phyloP scores from a whole-genome alignment of 2,113 vertebrate genomes.

The Nyctereutes procyonoides region DNA sequence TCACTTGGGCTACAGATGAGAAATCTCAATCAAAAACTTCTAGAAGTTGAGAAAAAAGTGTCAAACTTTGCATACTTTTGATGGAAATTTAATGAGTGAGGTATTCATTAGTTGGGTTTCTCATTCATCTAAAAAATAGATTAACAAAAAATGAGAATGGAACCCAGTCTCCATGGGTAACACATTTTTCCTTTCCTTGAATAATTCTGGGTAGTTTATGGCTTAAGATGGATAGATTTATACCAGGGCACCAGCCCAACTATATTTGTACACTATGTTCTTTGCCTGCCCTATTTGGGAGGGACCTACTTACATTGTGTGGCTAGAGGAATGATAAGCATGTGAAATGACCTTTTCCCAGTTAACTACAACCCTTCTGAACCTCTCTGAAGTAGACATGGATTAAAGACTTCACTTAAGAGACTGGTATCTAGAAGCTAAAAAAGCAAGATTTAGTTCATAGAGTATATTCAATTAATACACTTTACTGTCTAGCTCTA shows the following conservation, averaged over 20 bases:
- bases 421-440: background rate
- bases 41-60: background rate
- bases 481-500: background rate
- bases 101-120: background rate
- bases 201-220: background rate
- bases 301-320: background rate
- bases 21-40: background rate
- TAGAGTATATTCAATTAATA: background rate
- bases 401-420: background rate
- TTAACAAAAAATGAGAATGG: background rate
- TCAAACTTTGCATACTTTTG: background rate
- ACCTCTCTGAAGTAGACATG: background rate
- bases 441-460: background rate
- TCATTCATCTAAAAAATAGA: background rate
- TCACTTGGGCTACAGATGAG: background rate
- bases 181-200: background rate
- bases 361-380: background rate
- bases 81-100: background rate
- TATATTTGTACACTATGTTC: background rate
- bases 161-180: background rate
- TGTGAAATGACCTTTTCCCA: background rate
- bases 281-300: background rate
- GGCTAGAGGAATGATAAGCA: background rate
- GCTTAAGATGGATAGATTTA: background rate
- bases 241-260: background rate